Conservation (phyloP, 1,140 invertebrate genomes). For the Aricia agestis region DNA sequence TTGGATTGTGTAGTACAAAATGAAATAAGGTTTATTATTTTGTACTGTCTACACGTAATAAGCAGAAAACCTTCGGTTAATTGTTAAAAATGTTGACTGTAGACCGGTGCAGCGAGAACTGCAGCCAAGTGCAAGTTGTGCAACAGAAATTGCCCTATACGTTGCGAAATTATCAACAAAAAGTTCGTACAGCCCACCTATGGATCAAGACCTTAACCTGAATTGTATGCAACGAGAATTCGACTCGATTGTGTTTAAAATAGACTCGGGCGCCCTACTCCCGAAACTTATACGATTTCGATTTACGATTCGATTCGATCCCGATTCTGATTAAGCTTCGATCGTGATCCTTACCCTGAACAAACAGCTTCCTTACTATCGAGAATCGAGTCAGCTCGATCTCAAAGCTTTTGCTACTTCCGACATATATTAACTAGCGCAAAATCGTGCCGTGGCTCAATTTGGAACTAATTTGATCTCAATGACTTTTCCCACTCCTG, state of each 20-base stretch:
- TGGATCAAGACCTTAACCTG: slow-evolving; percentile 36
- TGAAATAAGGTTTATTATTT: no score
- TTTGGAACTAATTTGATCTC: no score
- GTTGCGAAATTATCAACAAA: slow-evolving; percentile 13
- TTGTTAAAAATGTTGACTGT: background rate
- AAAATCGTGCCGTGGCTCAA: no score
- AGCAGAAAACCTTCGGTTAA: background rate
- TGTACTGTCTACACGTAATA: no score
- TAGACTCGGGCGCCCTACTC: slow-evolving; percentile 22
- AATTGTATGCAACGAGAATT: slow-evolving; percentile 28
- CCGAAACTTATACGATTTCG: slow-evolving; percentile 5
- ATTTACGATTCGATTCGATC: background rate
- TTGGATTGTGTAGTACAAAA: no score
- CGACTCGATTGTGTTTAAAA: slow-evolving; percentile 39
- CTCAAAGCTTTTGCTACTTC: no score
- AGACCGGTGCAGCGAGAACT: slow-evolving; percentile 13
- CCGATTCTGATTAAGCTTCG: background rate
- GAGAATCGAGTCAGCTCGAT: no score
- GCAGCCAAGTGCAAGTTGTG: slow-evolving; percentile 14
- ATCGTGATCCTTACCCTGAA: no score
- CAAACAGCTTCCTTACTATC: no score
- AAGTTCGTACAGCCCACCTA: background rate
- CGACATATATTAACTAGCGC: no score
- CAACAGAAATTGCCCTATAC: slow-evolving; percentile 12
- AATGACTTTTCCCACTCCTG: no score